Evolutionary conservation across 2,113 vertebrate species (phyloP).

Genomic region (Callospermophilus lateralis): DNA sequence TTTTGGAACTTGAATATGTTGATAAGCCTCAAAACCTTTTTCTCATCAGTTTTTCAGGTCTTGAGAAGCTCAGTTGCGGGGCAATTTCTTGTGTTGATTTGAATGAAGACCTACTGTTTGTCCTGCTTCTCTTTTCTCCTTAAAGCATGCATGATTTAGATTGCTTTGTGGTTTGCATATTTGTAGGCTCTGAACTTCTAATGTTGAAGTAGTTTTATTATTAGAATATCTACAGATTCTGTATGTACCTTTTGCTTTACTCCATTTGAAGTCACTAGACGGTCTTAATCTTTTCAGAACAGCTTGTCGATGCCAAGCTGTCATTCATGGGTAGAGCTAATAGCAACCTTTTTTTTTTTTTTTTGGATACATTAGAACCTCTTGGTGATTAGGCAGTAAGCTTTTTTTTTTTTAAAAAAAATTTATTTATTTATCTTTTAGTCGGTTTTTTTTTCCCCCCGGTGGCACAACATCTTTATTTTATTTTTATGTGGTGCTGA

Average conservation of each 20-base stretch:
- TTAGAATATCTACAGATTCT: slow-evolving; percentile 30
- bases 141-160: background rate
- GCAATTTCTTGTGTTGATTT: slow-evolving; percentile 21
- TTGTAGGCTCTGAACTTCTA: slow-evolving; percentile 47
- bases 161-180: slow-evolving; percentile 10
- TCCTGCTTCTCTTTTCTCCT: background rate
- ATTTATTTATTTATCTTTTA: too few relatives aligned
- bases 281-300: slow-evolving; percentile 67
- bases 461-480: too few relatives aligned
- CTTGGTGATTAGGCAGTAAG: slow-evolving; percentile 46
- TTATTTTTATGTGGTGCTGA: too few relatives aligned
- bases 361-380: background rate
- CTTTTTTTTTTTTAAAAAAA: too few relatives aligned
- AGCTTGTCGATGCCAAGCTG: slow-evolving; percentile 16
- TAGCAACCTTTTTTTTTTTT: background rate
- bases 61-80: background rate
- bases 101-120: background rate
- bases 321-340: slow-evolving; percentile 28
- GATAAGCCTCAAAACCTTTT: background rate
- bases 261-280: background rate
- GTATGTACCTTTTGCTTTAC: background rate
- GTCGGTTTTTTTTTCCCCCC: too few relatives aligned
- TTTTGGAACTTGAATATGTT: slow-evolving; percentile 59
- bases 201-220: slow-evolving; percentile 49
- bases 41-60: slow-evolving; percentile 13